Evolutionary conservation across 2,113 vertebrate species (phyloP).

Genomic region (Zosterops lateralis): DNA sequence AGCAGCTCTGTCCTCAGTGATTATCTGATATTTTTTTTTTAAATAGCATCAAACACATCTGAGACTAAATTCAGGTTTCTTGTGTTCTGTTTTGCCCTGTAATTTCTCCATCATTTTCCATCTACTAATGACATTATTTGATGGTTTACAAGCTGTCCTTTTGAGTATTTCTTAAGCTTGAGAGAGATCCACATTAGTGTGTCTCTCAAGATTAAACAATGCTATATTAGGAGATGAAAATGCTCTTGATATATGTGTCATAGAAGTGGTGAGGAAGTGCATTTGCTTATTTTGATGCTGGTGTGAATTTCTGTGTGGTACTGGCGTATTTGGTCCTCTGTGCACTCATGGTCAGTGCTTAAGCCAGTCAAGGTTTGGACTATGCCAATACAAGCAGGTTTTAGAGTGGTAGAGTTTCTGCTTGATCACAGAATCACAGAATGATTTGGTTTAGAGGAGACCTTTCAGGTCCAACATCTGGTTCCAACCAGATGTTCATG

Average conservation of each 20-base stretch:
- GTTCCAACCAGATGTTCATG: neutral
- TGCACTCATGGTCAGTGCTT: neutral
- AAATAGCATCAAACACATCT: neutral
- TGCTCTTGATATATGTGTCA: neutral
- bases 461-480: neutral
- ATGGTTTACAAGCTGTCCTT: neutral
- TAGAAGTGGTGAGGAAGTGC: neutral
- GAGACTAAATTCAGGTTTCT: neutral
- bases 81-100: neutral
- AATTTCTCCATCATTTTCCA: neutral
- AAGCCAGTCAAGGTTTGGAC: neutral
- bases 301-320: neutral
- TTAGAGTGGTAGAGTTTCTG: neutral
- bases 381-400: accelerated
- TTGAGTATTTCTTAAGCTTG: neutral
- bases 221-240: neutral
- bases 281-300: neutral
- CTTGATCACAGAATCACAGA: neutral
- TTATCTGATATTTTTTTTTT: neutral
- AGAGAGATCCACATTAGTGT: neutral
- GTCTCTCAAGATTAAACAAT: neutral
- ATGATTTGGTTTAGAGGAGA: neutral
- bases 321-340: neutral
- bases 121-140: neutral
- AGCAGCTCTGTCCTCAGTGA: neutral